Evolutionary conservation across 2,888 invertebrate species (phyloP).

Genomic region (Nemurella pictetii): DNA sequence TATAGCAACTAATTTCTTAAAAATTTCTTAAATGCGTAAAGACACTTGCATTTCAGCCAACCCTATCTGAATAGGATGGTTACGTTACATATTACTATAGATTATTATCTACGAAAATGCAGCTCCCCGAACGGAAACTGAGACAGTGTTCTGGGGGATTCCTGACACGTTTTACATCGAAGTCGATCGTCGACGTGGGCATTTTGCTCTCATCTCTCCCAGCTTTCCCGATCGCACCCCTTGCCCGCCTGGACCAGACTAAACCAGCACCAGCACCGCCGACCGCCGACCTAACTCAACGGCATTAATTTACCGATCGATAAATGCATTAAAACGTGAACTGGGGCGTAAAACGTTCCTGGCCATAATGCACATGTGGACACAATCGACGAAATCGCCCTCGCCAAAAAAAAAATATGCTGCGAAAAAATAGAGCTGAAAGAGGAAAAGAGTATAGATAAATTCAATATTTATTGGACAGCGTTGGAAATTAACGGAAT

Average conservation of each 20-base stretch:
- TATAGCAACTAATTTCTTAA: too few species aligned
- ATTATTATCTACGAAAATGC: too few species aligned
- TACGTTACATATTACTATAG: too few species aligned
- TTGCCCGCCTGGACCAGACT: background rate
- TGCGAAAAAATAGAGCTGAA: background rate
- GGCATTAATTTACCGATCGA: slow-evolving; percentile 23
- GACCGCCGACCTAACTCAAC: slow-evolving; percentile 15
- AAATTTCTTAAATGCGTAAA: too few species aligned
- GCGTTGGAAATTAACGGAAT: background rate
- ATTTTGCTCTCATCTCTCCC: background rate
- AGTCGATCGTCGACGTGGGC: background rate
- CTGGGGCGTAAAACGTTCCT: slow-evolving; percentile 18
- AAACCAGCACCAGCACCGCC: too few species aligned
- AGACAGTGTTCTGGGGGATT: background rate
- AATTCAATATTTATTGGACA: background rate
- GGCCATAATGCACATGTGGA: background rate
- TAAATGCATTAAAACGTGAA: slow-evolving; percentile 29
- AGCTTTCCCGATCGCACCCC: background rate
- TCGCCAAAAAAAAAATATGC: background rate
- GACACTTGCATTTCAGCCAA: too few species aligned
- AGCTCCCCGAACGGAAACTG: background rate
- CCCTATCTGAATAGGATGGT: too few species aligned
- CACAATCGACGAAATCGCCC: background rate
- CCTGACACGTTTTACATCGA: slow-evolving; percentile 9
- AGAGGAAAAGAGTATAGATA: background rate